Conservation (phyloP, 2,113 vertebrate genomes). For the Grantiella picta region DNA sequence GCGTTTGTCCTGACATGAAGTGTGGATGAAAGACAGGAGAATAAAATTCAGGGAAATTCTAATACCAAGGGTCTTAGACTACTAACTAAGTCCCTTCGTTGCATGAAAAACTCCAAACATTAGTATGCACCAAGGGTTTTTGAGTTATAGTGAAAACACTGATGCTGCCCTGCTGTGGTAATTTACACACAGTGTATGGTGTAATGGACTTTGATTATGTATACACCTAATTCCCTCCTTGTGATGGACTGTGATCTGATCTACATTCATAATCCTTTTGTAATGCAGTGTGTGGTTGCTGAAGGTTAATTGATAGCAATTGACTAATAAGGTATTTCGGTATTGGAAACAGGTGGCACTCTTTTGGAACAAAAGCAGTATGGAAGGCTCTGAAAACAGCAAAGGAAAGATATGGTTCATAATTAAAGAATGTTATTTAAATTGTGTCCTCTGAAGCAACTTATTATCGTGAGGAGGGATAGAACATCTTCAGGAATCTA, state of each 20-base stretch:
- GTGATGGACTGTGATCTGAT: slow-evolving; percentile 56
- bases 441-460: background rate
- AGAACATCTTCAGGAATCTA: background rate
- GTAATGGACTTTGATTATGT: slow-evolving; percentile 51
- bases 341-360: slow-evolving; percentile 12
- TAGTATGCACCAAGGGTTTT: background rate
- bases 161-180: slow-evolving; percentile 13
- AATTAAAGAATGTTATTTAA: background rate
- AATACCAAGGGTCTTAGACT: background rate
- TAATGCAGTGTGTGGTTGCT: slow-evolving; percentile 29
- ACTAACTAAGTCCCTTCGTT: background rate
- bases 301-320: slow-evolving; percentile 55
- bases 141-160: background rate
- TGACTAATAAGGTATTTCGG: background rate
- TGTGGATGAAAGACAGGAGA: background rate
- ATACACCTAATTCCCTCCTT: slow-evolving; percentile 28
- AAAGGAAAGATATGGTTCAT: background rate
- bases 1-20: background rate
- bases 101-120: background rate
- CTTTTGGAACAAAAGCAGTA: background rate
- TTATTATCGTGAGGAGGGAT: rapidly evolving
- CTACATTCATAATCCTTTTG: slow-evolving; percentile 53
- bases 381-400: background rate
- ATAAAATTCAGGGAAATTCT: background rate
- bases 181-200: slow-evolving; percentile 10